Evolutionary conservation across 2,888 invertebrate genomes (phyloP).

Genomic region (Dicyrtomina minuta): DNA sequence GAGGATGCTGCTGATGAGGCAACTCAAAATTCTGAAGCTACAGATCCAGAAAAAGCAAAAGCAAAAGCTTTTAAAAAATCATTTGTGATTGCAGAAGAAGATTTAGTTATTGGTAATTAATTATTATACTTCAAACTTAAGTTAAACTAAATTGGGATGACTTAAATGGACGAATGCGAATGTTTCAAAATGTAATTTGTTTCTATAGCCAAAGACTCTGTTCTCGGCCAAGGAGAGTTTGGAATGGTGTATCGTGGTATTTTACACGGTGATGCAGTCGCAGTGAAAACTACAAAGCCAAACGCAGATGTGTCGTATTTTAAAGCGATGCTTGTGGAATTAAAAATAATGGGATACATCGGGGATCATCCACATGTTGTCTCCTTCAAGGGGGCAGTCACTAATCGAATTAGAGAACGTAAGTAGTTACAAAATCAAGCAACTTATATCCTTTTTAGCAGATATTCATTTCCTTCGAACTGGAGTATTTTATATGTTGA

Average conservation of each 20-base stretch:
- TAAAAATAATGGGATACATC: conserved; percentile 9
- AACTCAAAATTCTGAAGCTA: not conserved
- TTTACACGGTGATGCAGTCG: not conserved
- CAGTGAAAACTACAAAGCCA: conserved; percentile 5
- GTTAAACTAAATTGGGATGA: no score
- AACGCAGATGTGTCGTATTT: not conserved
- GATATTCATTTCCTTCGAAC: no score
- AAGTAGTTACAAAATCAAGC: not conserved
- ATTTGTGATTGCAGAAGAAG: not conserved
- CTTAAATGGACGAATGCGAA: not conserved
- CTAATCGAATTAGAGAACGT: conserved; percentile 1
- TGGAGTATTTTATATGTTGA: no score
- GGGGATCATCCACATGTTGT: not conserved
- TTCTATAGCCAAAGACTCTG: not conserved
- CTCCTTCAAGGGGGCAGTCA: not conserved
- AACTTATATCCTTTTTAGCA: no score
- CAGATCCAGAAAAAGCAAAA: no score
- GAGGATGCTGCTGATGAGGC: not conserved
- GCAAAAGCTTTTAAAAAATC: not conserved
- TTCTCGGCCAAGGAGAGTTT: not conserved
- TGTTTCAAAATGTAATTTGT: not conserved
- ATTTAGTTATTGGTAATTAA: not conserved
- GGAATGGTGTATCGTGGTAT: not conserved
- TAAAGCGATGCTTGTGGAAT: not conserved
- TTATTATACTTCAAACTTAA: no score